Evolutionary conservation across 2,797 vertebrate genomes (phyloP).

Genomic region (Gephyroberyx darwinii): DNA sequence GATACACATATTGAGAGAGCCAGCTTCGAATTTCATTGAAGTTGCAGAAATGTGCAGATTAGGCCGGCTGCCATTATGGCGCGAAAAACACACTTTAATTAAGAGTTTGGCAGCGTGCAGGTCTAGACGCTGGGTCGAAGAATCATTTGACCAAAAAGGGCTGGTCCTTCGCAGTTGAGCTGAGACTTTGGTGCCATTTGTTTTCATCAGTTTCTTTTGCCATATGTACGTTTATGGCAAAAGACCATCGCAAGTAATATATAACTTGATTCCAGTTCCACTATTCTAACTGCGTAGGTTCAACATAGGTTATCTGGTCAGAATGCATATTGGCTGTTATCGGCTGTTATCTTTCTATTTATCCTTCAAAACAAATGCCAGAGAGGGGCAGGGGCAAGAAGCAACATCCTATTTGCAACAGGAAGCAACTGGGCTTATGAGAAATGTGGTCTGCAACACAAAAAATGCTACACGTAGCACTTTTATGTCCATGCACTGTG

Average conservation of each 20-base stretch:
- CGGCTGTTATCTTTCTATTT: conserved; percentile 9
- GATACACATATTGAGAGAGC: neutral
- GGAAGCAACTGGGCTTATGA: conserved; percentile 2
- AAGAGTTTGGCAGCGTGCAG: conserved; percentile 45
- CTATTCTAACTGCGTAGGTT: conserved; percentile 21
- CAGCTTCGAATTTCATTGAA: conserved; percentile 38
- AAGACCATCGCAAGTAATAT: too few relatives aligned
- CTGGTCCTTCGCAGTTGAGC: neutral
- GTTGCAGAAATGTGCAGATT: conserved; percentile 26
- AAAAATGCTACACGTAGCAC: neutral
- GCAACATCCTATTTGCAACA: conserved; percentile 8
- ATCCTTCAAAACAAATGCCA: conserved; percentile 32
- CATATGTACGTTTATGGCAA: neutral
- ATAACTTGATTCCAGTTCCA: too few relatives aligned
- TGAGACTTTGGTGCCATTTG: conserved; percentile 11
- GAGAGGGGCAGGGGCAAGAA: neutral
- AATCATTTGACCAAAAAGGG: conserved; percentile 36
- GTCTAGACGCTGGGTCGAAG: conserved; percentile 17
- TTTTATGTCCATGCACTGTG: neutral
- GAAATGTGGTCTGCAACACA: conserved; percentile 5
- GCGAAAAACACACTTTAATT: conserved; percentile 49
- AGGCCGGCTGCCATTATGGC: neutral
- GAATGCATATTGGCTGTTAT: conserved; percentile 7
- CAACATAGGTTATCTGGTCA: conserved; percentile 20
- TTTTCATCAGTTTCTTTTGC: conserved; percentile 22